Conservation (phyloP, 2,888 invertebrate genomes). For the Drosophila ustulata region DNA sequence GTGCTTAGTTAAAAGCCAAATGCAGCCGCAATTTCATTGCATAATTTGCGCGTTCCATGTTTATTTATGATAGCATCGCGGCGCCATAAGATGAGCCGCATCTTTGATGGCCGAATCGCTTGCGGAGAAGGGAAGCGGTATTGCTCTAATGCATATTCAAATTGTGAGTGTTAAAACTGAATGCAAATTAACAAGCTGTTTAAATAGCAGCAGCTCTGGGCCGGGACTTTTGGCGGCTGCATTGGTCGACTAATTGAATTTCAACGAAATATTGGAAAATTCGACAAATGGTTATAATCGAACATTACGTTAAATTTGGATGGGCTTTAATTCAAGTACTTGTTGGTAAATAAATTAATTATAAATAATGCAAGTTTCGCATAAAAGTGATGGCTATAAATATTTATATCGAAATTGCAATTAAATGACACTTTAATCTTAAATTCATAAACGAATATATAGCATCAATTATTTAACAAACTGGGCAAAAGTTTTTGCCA, state of each 20-base stretch:
- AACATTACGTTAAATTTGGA: conserved; percentile 1
- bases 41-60: conserved; percentile 71
- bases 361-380: conserved; percentile 46
- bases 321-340: conserved; percentile 56
- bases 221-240: neutral
- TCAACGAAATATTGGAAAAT: conserved; percentile 3
- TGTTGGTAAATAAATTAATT: conserved; percentile 72
- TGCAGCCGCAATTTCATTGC: conserved; percentile 54
- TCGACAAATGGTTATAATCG: neutral
- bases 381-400: conserved; percentile 42
- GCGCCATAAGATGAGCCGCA: conserved; percentile 36
- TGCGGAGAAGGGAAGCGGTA: neutral
- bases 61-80: conserved; percentile 77
- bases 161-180: conserved; percentile 64
- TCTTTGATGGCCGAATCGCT: conserved; percentile 42
- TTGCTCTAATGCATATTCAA: conserved; percentile 57
- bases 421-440: conserved; percentile 79
- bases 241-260: conserved; percentile 50
- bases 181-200: conserved; percentile 74
- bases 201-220: conserved; percentile 56
- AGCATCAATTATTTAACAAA: conserved; percentile 75
- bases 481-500: conserved; percentile 67
- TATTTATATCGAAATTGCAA: conserved; percentile 63
- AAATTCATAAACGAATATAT: conserved; percentile 72
- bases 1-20: conserved; percentile 64